These are phyloP conservation scores for Phalera bucephala DNA, from an alignment of 2,888 invertebrate genomes.

Conservation along the genomic window DNA sequence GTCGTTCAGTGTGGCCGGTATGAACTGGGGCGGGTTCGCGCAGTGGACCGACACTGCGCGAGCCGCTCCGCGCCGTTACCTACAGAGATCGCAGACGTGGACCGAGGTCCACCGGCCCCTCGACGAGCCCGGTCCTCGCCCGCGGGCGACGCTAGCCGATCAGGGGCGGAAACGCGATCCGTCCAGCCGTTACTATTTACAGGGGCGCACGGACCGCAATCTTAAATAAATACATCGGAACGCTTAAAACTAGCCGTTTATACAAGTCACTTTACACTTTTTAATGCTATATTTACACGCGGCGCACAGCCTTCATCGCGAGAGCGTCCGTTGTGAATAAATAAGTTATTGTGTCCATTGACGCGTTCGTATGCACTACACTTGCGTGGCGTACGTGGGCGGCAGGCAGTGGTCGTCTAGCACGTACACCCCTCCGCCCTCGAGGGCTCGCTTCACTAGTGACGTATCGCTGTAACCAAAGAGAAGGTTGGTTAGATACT, in stretches of 20 bases:
- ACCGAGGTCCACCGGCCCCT: slow-evolving; percentile 61
- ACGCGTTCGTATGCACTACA: slow-evolving; percentile 80
- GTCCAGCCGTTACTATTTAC: slow-evolving; percentile 73
- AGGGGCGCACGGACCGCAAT: slow-evolving; percentile 68
- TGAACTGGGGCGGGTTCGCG: slow-evolving; percentile 36
- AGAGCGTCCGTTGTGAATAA: slow-evolving; percentile 76
- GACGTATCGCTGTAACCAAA: slow-evolving; percentile 86
- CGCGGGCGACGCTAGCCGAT: slow-evolving; percentile 59
- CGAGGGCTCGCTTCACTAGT: slow-evolving; percentile 87
- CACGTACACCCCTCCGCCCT: slow-evolving; percentile 87
- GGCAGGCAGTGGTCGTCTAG: slow-evolving; percentile 90
- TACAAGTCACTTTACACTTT: slow-evolving; percentile 81
- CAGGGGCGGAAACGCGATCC: slow-evolving; percentile 62
- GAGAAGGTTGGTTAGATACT: slow-evolving; percentile 26
- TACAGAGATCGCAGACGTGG: slow-evolving; percentile 80
- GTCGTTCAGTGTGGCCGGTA: slow-evolving; percentile 15
- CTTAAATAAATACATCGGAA: slow-evolving; percentile 80
- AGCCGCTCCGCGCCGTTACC: slow-evolving; percentile 57
- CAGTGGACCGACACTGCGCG: slow-evolving; percentile 56
- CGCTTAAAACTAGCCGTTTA: slow-evolving; percentile 77
- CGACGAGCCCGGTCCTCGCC: slow-evolving; percentile 51
- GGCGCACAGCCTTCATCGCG: slow-evolving; percentile 81
- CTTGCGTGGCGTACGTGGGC: slow-evolving; percentile 90
- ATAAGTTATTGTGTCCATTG: slow-evolving; percentile 64
- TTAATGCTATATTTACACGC: slow-evolving; percentile 76